These are phyloP conservation scores for Microdon myrmicae DNA, from an alignment of 2,888 invertebrate species.

Conservation along the genomic window DNA sequence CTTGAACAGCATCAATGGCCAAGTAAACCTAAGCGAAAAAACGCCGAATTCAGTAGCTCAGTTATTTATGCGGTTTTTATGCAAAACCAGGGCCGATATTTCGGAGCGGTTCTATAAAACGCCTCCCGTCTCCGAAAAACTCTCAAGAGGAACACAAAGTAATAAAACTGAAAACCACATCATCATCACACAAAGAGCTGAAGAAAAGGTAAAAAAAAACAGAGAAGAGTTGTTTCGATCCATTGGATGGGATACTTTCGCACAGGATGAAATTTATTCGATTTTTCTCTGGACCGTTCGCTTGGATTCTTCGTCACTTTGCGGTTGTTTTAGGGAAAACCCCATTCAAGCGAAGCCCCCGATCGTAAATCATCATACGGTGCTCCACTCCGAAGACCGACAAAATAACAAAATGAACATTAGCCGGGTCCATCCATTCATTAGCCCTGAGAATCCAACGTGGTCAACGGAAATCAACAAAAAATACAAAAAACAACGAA, in stretches of 20 bases:
- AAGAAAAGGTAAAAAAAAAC: constrained; percentile 1
- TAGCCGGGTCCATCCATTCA: constrained; percentile 42
- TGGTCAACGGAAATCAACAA: constrained; percentile 2
- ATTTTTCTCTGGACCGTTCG: constrained; percentile 12
- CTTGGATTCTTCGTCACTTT: constrained; percentile 10
- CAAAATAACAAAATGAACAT: constrained; percentile 31
- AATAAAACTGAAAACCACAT: constrained; percentile 40
- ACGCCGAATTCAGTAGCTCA: constrained; percentile 32
- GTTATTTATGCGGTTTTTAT: constrained; percentile 65
- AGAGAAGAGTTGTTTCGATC: too few relatives aligned
- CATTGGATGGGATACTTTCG: constrained; percentile 15
- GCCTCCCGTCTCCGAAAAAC: too few relatives aligned
- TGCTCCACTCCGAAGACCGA: not conserved
- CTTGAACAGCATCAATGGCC: too few relatives aligned
- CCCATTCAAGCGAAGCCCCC: not conserved
- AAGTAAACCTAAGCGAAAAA: too few relatives aligned
- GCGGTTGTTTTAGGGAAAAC: constrained; percentile 8
- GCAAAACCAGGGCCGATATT: constrained; percentile 59
- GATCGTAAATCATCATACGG: constrained; percentile 44
- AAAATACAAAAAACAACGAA: too few relatives aligned
- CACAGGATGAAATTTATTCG: constrained; percentile 21
- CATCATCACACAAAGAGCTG: constrained; percentile 31
- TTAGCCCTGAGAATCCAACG: constrained; percentile 19
- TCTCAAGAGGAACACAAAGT: constrained; percentile 23
- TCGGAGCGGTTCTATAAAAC: too few relatives aligned